Conservation (phyloP, 2,113 vertebrate genomes). For the Aramus guarauna region DNA sequence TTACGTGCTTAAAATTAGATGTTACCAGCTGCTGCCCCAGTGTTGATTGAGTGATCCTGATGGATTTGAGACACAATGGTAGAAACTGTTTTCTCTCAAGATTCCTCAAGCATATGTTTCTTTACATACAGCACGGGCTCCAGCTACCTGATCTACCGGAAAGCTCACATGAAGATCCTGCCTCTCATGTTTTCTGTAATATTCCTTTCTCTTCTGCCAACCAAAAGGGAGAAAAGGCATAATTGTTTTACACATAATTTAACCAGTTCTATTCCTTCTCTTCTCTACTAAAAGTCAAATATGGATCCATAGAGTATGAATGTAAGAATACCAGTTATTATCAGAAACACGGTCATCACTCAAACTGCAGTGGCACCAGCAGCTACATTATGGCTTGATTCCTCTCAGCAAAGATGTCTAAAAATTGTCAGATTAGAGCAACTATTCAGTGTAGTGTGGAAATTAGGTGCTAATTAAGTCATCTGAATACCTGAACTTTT, state of each 20-base stretch:
- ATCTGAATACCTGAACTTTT: slow-evolving; percentile 54
- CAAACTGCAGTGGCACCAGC: background rate
- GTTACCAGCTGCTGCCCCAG: background rate
- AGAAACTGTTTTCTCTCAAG: background rate
- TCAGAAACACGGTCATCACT: background rate
- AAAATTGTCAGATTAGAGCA: slow-evolving; percentile 4
- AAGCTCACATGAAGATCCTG: background rate
- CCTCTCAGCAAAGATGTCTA: background rate
- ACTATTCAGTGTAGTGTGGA: background rate
- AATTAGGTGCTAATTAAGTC: slow-evolving; percentile 60
- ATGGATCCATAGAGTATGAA: background rate
- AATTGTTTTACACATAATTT: background rate
- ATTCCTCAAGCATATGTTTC: background rate
- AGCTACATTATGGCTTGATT: background rate
- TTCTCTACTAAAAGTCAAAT: background rate
- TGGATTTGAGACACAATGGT: background rate
- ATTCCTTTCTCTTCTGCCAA: background rate
- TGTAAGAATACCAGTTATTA: background rate
- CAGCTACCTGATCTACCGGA: background rate
- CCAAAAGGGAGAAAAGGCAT: background rate
- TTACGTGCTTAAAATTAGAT: background rate
- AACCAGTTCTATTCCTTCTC: background rate
- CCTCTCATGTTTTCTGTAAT: background rate
- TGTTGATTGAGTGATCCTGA: background rate
- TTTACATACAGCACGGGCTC: background rate